Evolutionary conservation across 2,797 vertebrate genomes (phyloP), one percentile per base, ranked within the genome.

Genomic region (Eospalax fontanierii): DNA sequence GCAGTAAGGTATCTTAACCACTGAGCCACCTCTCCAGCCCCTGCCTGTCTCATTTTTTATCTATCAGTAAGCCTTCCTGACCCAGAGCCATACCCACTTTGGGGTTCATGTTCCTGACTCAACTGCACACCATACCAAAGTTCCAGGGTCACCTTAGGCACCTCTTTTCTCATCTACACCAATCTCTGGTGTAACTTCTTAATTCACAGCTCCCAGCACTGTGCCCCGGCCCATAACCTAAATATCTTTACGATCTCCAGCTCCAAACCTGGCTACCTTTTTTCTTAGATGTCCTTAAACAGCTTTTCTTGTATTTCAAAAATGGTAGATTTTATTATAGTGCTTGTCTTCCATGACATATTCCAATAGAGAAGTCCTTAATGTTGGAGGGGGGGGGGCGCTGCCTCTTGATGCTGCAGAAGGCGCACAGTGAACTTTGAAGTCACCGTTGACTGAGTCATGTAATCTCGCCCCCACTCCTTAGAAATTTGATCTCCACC

Each of bases 301-400:
- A 89, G 33, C 38, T 94, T 89, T 94, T 33, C 40, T 94, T 96
- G 61, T 75, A 50, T 91, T 92, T 85, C 43, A 80, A 74, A 96
- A 89, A 63, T 83, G 26, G 75, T 63, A 78, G 61, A 61, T 84
- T 92, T 86, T 94, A 66, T 76, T 87, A 30, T 35, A 79, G 18
- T 86, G 82, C 50, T 88, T 21, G 74, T 66, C 88, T 18, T 90
- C 66, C 82, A 6, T 73, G 65, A 91, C 24, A 2, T 68, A 73
- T 92, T 46, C 70, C 65, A 65, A 78, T 18, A 30, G 82, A 87
- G 54, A 46, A 54, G 94, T 93, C 38, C 61, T 78, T 3, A 19
- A 0, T 24, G 22, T 80, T 28, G 28, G 30, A 4, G 18, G 11
- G 19, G 22, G 26, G 54, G 66, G 38, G 40, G 46, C 33, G 0